These are phyloP conservation scores for Venustoraphidia nigricollis DNA, from an alignment of 2,888 invertebrate species.

Conservation along the genomic window DNA sequence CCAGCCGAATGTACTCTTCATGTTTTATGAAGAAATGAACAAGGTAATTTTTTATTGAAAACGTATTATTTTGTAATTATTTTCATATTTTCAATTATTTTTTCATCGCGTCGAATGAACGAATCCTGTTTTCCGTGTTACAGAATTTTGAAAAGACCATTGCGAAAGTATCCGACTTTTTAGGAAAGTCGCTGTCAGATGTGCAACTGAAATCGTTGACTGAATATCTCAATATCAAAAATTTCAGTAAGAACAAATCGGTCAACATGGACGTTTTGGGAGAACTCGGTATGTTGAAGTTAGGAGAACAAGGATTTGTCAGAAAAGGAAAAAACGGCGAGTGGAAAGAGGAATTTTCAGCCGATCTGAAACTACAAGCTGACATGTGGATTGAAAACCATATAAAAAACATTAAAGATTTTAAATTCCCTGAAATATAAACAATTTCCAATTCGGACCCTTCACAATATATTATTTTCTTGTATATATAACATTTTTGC, in stretches of 20 bases:
- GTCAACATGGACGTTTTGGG: slow-evolving; percentile 56
- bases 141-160: slow-evolving; percentile 45
- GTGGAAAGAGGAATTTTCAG: slow-evolving; percentile 57
- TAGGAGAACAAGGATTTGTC: slow-evolving; percentile 46
- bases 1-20: slow-evolving; percentile 52
- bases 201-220: slow-evolving; percentile 44
- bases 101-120: no score
- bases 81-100: no score
- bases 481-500: no score
- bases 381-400: slow-evolving; percentile 55
- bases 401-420: slow-evolving; percentile 35
- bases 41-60: slow-evolving; percentile 28
- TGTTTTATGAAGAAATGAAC: slow-evolving; percentile 68
- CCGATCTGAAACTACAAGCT: slow-evolving; percentile 45
- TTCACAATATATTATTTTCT: no score
- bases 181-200: slow-evolving; percentile 37
- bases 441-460: no score
- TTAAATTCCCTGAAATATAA: slow-evolving; percentile 33
- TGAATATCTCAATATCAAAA: slow-evolving; percentile 62
- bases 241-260: slow-evolving; percentile 66
- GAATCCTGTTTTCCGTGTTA: slow-evolving; percentile 11
- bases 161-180: slow-evolving; percentile 41
- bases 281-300: slow-evolving; percentile 40
- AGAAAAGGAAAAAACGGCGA: slow-evolving; percentile 50
- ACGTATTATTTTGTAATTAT: not conserved